phyloP scores from a whole-genome alignment of 2,888 invertebrate species.

The Diarsia rubi region DNA sequence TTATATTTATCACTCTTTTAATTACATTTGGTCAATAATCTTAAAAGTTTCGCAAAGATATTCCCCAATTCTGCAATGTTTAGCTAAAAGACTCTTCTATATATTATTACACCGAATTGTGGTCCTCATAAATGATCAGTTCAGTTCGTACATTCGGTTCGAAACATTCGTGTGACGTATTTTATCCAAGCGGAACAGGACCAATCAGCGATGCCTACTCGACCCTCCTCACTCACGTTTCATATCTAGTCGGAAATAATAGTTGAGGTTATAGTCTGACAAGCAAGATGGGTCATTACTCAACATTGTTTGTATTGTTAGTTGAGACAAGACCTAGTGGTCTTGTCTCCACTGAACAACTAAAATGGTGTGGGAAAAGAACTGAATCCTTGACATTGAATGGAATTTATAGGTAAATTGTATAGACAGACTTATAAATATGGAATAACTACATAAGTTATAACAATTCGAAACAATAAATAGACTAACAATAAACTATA shows the following conservation, averaged over 20 bases:
- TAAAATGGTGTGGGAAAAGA: background rate
- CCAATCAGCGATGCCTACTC: slow-evolving; percentile 24
- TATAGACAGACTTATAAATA: too few relatives aligned
- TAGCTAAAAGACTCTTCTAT: background rate
- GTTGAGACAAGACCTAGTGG: slow-evolving; percentile 15
- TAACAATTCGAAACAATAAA: too few relatives aligned
- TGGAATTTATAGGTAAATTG: too few relatives aligned
- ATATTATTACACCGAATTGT: background rate
- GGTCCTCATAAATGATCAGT: background rate
- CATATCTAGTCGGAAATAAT: slow-evolving; percentile 43
- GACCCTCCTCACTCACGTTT: slow-evolving; percentile 52
- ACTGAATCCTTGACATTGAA: background rate
- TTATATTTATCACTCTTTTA: too few relatives aligned
- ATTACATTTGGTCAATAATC: background rate
- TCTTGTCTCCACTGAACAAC: too few relatives aligned
- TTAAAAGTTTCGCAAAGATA: background rate
- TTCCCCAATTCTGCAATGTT: background rate
- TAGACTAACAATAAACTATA: too few relatives aligned
- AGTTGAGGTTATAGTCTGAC: slow-evolving; percentile 30
- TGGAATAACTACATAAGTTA: too few relatives aligned
- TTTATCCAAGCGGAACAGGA: background rate
- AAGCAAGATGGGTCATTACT: slow-evolving; percentile 29
- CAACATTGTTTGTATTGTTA: slow-evolving; percentile 9
- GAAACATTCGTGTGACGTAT: slow-evolving; percentile 1
- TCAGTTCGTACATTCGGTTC: background rate